Conservation (phyloP, 2,113 vertebrate species). For the Australoheros scitulus region DNA sequence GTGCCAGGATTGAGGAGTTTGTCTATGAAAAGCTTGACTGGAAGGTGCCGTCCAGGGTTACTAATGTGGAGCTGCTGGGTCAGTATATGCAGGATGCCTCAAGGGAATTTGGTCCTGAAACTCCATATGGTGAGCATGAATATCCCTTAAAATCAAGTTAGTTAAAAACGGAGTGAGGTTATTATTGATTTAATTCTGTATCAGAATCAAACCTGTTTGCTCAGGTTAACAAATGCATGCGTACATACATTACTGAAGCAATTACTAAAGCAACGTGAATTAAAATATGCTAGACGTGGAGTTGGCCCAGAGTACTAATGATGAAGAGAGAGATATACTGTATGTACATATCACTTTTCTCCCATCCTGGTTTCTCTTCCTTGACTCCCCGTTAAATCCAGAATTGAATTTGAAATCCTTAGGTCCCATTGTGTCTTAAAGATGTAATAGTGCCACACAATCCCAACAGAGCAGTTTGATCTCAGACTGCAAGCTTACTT, state of each 20-base stretch:
- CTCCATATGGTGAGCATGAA: conserved; percentile 87
- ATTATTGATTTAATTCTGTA: neutral
- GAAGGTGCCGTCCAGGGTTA: conserved; percentile 90
- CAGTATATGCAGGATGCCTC: conserved; percentile 93
- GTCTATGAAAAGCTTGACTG: conserved; percentile 95
- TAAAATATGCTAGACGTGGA: neutral
- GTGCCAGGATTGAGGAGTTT: conserved; percentile 94
- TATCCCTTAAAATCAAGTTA: neutral
- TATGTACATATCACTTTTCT: neutral
- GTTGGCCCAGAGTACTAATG: neutral
- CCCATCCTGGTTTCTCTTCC: neutral
- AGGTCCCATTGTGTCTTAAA: neutral
- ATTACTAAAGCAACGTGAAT: neutral
- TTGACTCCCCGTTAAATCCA: neutral
- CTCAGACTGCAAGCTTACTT: neutral
- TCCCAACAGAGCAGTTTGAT: neutral
- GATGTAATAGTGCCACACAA: neutral
- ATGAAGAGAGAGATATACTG: neutral
- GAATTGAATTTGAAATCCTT: conserved; percentile 2
- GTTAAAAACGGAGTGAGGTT: neutral
- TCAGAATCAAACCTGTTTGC: neutral
- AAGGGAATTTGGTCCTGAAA: conserved; percentile 86
- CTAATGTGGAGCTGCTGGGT: conserved; percentile 90
- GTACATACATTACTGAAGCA: neutral
- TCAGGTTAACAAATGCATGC: neutral